These are phyloP conservation scores for Pipra filicauda DNA, from an alignment of 2,113 vertebrate species.

Conservation along the genomic window DNA sequence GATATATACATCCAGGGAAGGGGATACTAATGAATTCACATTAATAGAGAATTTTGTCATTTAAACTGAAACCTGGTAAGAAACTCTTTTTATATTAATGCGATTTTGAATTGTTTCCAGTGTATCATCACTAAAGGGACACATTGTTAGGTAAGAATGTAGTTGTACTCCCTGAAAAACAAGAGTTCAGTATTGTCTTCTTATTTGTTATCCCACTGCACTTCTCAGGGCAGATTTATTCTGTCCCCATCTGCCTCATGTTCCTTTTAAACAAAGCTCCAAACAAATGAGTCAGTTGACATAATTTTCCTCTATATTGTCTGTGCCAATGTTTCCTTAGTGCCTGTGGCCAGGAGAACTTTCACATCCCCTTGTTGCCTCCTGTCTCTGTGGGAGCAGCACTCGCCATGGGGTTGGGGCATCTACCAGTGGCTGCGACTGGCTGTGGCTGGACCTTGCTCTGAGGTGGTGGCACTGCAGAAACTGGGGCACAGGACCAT, in stretches of 20 bases:
- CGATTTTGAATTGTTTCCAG: neutral
- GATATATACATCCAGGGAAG: neutral
- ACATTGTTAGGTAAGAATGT: neutral
- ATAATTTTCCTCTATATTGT: neutral
- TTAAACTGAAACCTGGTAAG: neutral
- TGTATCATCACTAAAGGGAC: neutral
- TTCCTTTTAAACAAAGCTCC: neutral
- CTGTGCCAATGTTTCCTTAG: fast-evolving
- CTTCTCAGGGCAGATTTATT: neutral
- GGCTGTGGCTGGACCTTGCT: neutral
- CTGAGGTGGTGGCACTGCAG: neutral
- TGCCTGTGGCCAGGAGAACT: fast-evolving
- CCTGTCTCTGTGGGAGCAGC: neutral
- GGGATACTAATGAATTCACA: neutral
- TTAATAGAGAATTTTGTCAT: neutral
- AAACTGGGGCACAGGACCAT: fast-evolving
- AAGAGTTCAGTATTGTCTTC: neutral
- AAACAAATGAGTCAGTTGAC: neutral
- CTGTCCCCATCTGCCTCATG: fast-evolving
- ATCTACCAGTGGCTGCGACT: neutral
- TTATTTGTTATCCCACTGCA: neutral
- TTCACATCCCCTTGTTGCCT: neutral
- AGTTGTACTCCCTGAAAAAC: neutral
- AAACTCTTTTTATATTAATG: neutral
- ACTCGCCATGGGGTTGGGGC: fast-evolving